phyloP scores from a whole-genome alignment of 2,888 invertebrate genomes.

The Ypsolopha sequella region DNA sequence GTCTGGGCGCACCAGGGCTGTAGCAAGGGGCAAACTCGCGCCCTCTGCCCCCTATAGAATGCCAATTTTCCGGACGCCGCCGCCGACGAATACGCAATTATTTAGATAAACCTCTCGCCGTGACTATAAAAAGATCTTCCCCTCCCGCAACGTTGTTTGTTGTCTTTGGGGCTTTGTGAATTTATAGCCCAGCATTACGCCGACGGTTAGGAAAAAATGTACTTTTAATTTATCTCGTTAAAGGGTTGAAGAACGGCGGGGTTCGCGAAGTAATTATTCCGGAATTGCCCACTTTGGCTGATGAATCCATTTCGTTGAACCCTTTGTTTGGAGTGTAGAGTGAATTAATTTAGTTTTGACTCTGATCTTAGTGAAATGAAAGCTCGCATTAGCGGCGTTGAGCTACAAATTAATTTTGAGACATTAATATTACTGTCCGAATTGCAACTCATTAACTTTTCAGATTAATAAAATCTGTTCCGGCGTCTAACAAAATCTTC shows the following conservation, averaged over 20 bases:
- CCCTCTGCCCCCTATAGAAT: constrained; percentile 33
- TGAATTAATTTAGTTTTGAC: constrained; percentile 59
- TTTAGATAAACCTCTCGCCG: constrained; percentile 70
- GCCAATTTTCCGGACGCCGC: constrained; percentile 69
- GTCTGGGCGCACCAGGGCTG: background rate
- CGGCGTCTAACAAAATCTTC: too few relatives aligned
- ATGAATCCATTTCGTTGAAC: constrained; percentile 60
- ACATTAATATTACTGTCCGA: background rate
- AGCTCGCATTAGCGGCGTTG: constrained; percentile 53
- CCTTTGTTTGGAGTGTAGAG: constrained; percentile 51
- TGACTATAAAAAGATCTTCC: constrained; percentile 69
- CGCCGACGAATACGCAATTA: constrained; percentile 64
- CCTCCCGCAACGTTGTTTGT: constrained; percentile 53
- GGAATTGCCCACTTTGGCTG: constrained; percentile 69
- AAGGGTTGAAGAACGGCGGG: constrained; percentile 68
- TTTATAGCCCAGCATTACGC: constrained; percentile 62
- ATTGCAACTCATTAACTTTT: background rate
- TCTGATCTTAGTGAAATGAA: constrained; percentile 50
- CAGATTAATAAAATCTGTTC: too few relatives aligned
- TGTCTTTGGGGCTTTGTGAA: constrained; percentile 68
- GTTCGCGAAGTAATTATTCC: constrained; percentile 68
- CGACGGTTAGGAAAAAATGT: constrained; percentile 67
- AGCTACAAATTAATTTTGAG: constrained; percentile 21
- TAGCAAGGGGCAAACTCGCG: constrained; percentile 6
- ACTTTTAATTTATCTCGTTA: constrained; percentile 72